phyloP scores from a whole-genome alignment of 1,140 invertebrate genomes.

The Chionoecetes opilio region DNA sequence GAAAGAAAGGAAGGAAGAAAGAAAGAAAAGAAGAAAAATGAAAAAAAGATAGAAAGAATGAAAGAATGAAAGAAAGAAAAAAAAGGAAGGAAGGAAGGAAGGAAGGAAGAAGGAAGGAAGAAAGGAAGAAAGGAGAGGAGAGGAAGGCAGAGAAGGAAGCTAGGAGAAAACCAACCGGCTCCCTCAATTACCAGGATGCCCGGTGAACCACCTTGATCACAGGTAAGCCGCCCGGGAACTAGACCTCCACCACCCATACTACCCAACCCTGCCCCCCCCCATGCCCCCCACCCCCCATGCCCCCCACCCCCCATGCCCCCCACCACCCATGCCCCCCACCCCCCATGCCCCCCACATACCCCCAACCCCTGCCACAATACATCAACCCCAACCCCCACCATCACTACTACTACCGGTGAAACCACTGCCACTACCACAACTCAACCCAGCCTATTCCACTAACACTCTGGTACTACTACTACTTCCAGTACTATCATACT shows the following conservation, averaged over 20 bases:
- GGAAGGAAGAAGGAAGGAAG: background rate
- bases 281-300: background rate
- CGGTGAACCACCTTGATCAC: slow-evolving; percentile 6
- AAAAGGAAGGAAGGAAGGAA: background rate
- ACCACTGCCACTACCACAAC: background rate
- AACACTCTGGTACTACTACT: background rate
- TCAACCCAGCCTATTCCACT: no score
- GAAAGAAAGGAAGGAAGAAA: background rate
- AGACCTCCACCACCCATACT: background rate
- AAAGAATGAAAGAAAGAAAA: background rate
- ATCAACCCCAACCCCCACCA: background rate
- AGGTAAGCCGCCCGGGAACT: background rate
- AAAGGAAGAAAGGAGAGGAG: background rate
- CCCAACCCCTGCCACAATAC: background rate
- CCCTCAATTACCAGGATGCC: background rate
- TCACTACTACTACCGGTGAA: background rate
- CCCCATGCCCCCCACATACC: background rate
- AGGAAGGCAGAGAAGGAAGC: background rate
- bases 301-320: background rate
- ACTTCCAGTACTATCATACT: background rate
- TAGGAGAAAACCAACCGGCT: slow-evolving; percentile 6
- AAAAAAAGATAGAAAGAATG: background rate
- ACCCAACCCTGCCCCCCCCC: background rate
- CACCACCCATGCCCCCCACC: background rate
- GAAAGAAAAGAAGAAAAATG: background rate